Evolutionary conservation across 2,888 invertebrate species (phyloP), one percentile per base, ranked within the genome.

Genomic region (Caenorhabditis angaria): DNA sequence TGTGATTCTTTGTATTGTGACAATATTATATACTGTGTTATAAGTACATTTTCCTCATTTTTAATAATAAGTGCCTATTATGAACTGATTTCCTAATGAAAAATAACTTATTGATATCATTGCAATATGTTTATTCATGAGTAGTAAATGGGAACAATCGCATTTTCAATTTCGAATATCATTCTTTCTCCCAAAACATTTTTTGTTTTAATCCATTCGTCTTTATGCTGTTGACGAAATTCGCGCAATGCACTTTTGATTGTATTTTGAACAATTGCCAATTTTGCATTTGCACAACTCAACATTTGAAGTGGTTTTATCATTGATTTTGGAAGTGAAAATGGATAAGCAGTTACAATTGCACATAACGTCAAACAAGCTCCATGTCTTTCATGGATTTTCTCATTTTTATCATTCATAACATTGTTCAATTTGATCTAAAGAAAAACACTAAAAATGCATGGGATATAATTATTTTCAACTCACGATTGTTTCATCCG

Each of bases 61-160:
- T 41, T 41, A 14, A 41, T 41, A 41, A 41, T 41, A 41, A 41
- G 41, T 41, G 41, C 41, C 41, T 41, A 12, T 14, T 41, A 41
- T 41, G 41, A 41, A 41, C 3, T 18, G 41, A 41, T 41, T n/a
- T n/a, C n/a, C n/a, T n/a, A 14, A 41, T 41, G 18, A 12, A 14
- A 41, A 41, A 41, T 10, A 18, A 5, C 6, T n/a, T n/a, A n/a
- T n/a, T n/a, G n/a, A n/a, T n/a, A n/a, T n/a, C n/a, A n/a, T n/a
- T n/a, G n/a, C n/a, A n/a, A n/a, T n/a, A n/a, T n/a, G n/a, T n/a
- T n/a, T 28, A 14, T 2, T 63, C n/a, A 77, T 3, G 72, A 74
- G 61, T 80, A 80, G 53, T 80, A 80, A 18, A 67, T 64, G 5
- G 80, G 80, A 25, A 74, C 77, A 28, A 74, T 72, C n/a, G 76